Conservation (phyloP, 2,797 vertebrate genomes). For the Percopsis omiscomaycus region DNA sequence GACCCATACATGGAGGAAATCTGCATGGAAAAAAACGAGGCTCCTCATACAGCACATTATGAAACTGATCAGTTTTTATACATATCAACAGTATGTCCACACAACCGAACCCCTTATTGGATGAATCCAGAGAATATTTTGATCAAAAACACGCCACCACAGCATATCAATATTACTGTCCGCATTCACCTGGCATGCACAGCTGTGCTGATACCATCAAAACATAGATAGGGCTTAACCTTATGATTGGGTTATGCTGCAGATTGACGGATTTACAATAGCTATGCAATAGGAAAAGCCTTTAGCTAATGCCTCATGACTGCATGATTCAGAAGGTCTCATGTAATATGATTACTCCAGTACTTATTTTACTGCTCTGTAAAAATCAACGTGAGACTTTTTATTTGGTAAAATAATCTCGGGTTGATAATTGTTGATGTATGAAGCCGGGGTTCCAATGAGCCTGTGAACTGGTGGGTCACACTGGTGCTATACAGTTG, state of each 20-base stretch:
- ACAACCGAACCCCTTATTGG: slow-evolving; percentile 51
- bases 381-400: slow-evolving; percentile 61
- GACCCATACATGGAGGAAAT: slow-evolving; percentile 63
- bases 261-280: slow-evolving; percentile 37
- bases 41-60: slow-evolving; percentile 55
- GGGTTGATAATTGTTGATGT: slow-evolving; percentile 14
- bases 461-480: slow-evolving; percentile 24
- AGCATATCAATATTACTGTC: slow-evolving; percentile 9
- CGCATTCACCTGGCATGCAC: not conserved
- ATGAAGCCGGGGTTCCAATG: slow-evolving; percentile 29
- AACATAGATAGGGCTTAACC: slow-evolving; percentile 3
- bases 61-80: slow-evolving; percentile 71
- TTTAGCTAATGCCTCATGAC: slow-evolving; percentile 15
- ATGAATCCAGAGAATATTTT: slow-evolving; percentile 35
- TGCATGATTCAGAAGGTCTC: slow-evolving; percentile 50
- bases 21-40: slow-evolving; percentile 58
- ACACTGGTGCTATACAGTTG: slow-evolving; percentile 23
- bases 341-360: slow-evolving; percentile 54
- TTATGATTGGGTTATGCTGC: slow-evolving; percentile 2
- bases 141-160: slow-evolving; percentile 27
- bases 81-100: slow-evolving; percentile 49
- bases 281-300: slow-evolving; percentile 7
- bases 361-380: slow-evolving; percentile 54
- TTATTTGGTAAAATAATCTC: slow-evolving; percentile 63
- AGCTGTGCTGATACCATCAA: too few species aligned